Conservation (phyloP, 2,113 vertebrate genomes). For the Hepsetus odoe region DNA sequence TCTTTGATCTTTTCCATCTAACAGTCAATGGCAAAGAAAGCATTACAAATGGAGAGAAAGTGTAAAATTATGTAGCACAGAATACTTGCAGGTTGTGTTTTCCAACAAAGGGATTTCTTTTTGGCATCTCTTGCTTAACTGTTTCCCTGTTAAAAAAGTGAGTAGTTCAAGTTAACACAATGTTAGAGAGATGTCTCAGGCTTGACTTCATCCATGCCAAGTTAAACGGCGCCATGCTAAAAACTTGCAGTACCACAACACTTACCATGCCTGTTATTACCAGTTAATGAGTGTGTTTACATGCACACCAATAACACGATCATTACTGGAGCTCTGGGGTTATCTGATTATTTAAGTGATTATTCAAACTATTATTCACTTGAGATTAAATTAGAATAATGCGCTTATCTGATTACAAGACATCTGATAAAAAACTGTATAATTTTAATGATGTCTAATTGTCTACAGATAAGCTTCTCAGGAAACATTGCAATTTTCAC, state of each 20-base stretch:
- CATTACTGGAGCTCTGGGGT: too few species aligned
- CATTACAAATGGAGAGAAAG: slow-evolving; percentile 33
- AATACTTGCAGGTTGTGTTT: slow-evolving; percentile 93
- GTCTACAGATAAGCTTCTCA: too few species aligned
- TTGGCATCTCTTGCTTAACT: slow-evolving; percentile 91
- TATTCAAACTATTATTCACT: too few species aligned
- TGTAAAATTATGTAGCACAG: slow-evolving; percentile 65
- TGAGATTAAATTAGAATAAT: too few species aligned
- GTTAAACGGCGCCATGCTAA: neutral
- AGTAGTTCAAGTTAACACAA: slow-evolving; percentile 64
- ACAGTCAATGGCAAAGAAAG: slow-evolving; percentile 74
- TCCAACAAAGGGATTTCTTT: slow-evolving; percentile 85
- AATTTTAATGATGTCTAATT: too few species aligned
- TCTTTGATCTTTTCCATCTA: neutral
- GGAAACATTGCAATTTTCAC: too few species aligned
- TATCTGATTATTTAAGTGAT: too few species aligned
- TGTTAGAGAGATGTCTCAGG: slow-evolving; percentile 31
- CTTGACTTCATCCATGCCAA: slow-evolving; percentile 45
- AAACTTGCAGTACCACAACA: slow-evolving; percentile 17
- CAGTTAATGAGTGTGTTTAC: slow-evolving; percentile 4
- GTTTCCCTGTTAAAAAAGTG: slow-evolving; percentile 89
- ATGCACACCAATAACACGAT: too few species aligned
- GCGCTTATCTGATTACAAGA: too few species aligned
- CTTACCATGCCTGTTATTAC: neutral
- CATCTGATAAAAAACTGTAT: too few species aligned